Evolutionary conservation across 2,113 vertebrate genomes (phyloP).

Genomic region (Amblyopsis rosae): DNA sequence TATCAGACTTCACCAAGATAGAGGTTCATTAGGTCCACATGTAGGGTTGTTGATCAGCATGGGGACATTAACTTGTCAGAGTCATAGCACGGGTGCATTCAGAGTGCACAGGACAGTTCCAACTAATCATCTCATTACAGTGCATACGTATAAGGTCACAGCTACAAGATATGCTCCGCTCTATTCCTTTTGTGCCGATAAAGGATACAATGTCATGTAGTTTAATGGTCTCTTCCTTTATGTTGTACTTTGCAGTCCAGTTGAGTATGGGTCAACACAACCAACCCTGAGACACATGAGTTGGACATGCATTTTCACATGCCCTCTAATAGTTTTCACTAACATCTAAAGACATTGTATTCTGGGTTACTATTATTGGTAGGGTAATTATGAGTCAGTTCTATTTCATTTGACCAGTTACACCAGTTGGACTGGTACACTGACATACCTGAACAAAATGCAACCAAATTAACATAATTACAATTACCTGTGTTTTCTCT

Average conservation of each 20-base stretch:
- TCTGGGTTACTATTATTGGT: neutral
- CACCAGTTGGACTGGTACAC: no score
- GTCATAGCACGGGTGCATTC: neutral
- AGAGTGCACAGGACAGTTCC: neutral
- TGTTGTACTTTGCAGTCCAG: neutral
- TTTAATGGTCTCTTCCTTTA: neutral
- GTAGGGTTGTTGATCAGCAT: constrained; percentile 18
- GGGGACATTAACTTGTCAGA: neutral
- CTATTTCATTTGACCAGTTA: no score
- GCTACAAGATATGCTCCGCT: neutral
- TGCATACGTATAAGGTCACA: neutral
- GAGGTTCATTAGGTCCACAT: constrained; percentile 37
- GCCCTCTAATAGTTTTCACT: neutral
- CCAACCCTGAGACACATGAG: neutral
- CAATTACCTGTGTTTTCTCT: no score
- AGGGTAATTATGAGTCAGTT: no score
- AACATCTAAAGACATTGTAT: neutral
- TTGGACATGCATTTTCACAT: neutral
- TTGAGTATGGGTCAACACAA: neutral
- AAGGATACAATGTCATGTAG: no score
- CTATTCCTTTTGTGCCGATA: no score
- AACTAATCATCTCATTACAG: neutral
- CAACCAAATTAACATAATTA: no score
- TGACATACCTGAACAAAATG: no score
- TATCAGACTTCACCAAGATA: constrained; percentile 35